Evolutionary conservation across 2,888 invertebrate genomes (phyloP), one percentile per base, ranked within the genome.

Genomic region (Noctua fimbriata): DNA sequence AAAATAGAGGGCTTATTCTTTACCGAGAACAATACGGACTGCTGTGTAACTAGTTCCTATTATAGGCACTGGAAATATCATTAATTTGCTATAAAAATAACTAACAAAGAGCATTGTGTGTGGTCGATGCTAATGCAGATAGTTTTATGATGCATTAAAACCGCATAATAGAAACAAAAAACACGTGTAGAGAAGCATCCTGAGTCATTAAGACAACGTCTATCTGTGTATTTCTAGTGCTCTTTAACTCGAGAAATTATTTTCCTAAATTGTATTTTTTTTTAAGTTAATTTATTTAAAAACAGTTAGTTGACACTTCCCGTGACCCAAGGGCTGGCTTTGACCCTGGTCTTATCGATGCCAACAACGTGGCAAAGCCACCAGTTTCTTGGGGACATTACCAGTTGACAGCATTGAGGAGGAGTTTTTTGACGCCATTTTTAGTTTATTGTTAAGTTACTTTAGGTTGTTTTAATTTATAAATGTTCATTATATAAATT

Each of bases 41-140:
- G 9, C 36, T 52, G 3, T 28, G 21, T 58, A 28, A 55, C n/a
- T 67, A 78, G 49, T 12, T 71, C 32, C 67, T 79, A 84, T 49
- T 55, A 78, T 44, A 52, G 55, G 18, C 18, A 63, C 14, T 49
- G 47, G 12, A 55, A 73, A 82, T 73, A 73, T 63, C 69, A 82
- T 82, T 79, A 82, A 73, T 58, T 52, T 69, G 60, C 55, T 79
- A 82, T 73, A 69, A 82, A 82, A 84, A 69, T 84, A 44, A 36
- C 41, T 32, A 84, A 82, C 82, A 82, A 82, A 49, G 82, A 84
- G 28, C 84, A 73, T 65, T 63, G 82, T 82, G 82, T 84, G 84
- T 84, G 82, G 84, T 52, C 69, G 24, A 12, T 69, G 28, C 58
- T 49, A 36, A 32, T 49, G 49, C 44, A 41, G 52, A 60, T 28